phyloP scores from a whole-genome alignment of 37 sponge, comb jelly and placozoan genomes.

The Diacarnus erythraeanus region DNA sequence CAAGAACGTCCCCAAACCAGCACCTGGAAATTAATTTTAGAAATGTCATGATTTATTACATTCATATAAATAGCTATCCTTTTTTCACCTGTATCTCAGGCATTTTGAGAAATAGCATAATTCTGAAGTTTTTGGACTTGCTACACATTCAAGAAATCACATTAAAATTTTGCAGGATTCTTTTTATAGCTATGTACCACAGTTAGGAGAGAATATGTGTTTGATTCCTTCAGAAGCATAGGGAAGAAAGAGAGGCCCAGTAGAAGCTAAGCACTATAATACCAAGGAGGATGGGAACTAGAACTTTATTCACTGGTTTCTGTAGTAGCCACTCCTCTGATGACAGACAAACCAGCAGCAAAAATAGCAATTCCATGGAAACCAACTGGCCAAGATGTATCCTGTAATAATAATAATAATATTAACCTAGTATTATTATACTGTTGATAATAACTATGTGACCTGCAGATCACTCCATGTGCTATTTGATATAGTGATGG shows the following conservation, averaged over 20 bases:
- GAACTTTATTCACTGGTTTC: constrained; percentile 74
- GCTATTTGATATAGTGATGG: constrained; percentile 23
- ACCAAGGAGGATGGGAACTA: constrained; percentile 70
- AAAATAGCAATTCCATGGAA: constrained; percentile 52
- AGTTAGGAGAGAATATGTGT: constrained; percentile 82
- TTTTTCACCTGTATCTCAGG: constrained; percentile 84
- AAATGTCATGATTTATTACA: neutral
- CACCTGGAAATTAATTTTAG: constrained; percentile 37
- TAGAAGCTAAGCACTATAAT: constrained; percentile 70
- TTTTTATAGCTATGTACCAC: constrained; percentile 39
- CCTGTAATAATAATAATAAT: constrained; percentile 24
- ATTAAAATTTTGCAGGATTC: neutral
- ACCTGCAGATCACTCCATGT: constrained; percentile 64
- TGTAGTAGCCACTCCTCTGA: constrained; percentile 75
- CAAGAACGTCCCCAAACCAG: constrained; percentile 69
- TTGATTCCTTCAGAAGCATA: constrained; percentile 68
- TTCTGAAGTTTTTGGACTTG: constrained; percentile 6
- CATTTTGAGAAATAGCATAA: constrained; percentile 89
- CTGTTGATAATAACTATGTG: neutral
- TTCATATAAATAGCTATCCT: too few relatives aligned
- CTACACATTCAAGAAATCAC: constrained; percentile 17
- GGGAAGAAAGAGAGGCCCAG: constrained; percentile 75
- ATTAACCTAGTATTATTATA: neutral
- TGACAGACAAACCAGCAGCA: constrained; percentile 48
- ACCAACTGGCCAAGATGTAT: constrained; percentile 51